Evolutionary conservation across 2,888 invertebrate species (phyloP).

Genomic region (Synanthedon andrenaeformis): DNA sequence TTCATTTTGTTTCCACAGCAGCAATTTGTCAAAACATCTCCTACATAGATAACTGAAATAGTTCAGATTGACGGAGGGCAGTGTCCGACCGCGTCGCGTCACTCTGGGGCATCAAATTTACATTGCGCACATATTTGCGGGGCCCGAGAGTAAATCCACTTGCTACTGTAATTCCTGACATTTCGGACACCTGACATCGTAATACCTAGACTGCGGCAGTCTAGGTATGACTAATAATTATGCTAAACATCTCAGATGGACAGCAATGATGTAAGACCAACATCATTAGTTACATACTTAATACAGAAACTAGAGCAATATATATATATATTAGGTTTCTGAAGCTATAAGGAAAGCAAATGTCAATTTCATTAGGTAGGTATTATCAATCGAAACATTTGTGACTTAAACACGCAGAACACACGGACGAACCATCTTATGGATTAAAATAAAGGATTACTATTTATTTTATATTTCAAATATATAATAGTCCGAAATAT

Average conservation of each 20-base stretch:
- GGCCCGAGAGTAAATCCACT: constrained; percentile 27
- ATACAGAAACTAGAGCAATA: too few species aligned
- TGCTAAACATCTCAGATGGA: not conserved
- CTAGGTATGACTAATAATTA: not conserved
- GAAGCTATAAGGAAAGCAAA: too few species aligned
- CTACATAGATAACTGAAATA: constrained; percentile 25
- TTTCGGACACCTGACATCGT: constrained; percentile 14
- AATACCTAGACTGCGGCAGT: constrained; percentile 2
- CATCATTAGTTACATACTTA: too few species aligned
- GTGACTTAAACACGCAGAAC: too few species aligned
- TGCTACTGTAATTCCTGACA: constrained; percentile 23
- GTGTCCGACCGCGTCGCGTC: constrained; percentile 37
- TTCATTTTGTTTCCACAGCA: constrained; percentile 1
- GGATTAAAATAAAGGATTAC: too few species aligned
- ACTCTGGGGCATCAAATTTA: constrained; percentile 53
- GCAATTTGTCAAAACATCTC: constrained; percentile 28
- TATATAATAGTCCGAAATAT: too few species aligned
- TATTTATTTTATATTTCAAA: too few species aligned
- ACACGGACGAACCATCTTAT: too few species aligned
- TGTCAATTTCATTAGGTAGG: too few species aligned
- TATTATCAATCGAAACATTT: too few species aligned
- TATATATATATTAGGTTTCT: too few species aligned
- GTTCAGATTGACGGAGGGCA: constrained; percentile 30
- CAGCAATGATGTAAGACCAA: too few species aligned
- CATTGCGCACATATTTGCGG: constrained; percentile 59